Evolutionary conservation across 2,113 vertebrate genomes (phyloP), one percentile per base, ranked within the genome.

Genomic region (Cephalopholis sonnerati): DNA sequence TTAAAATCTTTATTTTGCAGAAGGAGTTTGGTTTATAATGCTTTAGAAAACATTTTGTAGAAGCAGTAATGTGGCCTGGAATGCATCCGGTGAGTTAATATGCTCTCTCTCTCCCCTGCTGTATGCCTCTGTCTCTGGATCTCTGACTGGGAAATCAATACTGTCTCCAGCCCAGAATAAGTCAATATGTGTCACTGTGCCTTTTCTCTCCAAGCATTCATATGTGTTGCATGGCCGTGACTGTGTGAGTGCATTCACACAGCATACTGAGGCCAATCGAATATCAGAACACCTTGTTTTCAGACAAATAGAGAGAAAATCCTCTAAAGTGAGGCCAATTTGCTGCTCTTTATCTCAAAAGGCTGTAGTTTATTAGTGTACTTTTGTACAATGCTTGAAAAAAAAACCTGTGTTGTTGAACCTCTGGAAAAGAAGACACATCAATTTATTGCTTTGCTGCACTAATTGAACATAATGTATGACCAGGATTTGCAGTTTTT

Each of bases 101-200:
- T 87, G 82, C 67, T 59, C 72, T 29, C 48, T 65, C 69, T 82
- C 66, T 57, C 36, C 32, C n/a, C 58, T 18, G 61, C 74, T 81
- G 25, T 78, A 71, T 48, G 82, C 71, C 59, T 71, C 72, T 65
- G 75, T 84, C 78, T 90, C 62, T 92, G 84, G 58, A 70, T 87
- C 84, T 84, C 81, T 90, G 91, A 89, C 67, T 87, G 66, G 63
- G 63, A 79, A 88, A 92, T 95, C 93, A 82, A 95, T 94, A 90
- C 71, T 69, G 83, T 89, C 83, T 91, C 80, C 86, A 85, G 81
- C 84, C 81, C 80, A 82, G 88, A 77, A 80, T 71, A 79, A 89
- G 90, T 94, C 93, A 89, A 94, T 94, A 93, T 90, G 77, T 93
- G 91, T 92, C 92, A 91, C 87, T 87, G 75, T 41, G 79, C 65